These are phyloP conservation scores for Oceanodroma tethys DNA, from an alignment of 2,113 vertebrate species.

Conservation along the genomic window DNA sequence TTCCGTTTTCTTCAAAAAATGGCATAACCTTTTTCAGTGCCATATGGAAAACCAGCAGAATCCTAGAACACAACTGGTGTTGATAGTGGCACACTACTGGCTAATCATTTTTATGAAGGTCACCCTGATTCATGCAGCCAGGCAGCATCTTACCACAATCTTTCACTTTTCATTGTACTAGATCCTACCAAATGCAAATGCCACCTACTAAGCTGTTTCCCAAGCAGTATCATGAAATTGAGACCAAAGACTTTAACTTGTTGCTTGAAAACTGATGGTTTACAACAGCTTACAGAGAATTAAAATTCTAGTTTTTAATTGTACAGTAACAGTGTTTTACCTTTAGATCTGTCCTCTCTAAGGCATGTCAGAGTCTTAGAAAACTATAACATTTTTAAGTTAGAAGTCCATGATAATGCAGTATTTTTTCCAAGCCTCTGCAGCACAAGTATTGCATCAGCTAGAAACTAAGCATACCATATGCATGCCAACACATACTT, in stretches of 20 bases:
- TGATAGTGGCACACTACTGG: background rate
- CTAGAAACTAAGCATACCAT: background rate
- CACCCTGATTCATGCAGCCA: background rate
- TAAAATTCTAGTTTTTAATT: background rate
- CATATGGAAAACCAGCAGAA: slow-evolving; percentile 19
- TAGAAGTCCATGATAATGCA: background rate
- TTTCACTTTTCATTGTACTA: background rate
- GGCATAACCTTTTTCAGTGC: background rate
- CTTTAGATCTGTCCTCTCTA: background rate
- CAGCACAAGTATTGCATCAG: background rate
- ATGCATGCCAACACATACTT: background rate
- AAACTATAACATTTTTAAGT: background rate
- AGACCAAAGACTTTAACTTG: background rate
- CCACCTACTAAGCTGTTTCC: background rate
- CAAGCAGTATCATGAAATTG: background rate
- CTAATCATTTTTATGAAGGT: slow-evolving; percentile 9
- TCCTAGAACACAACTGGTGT: background rate
- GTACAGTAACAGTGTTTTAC: background rate
- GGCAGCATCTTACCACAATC: background rate
- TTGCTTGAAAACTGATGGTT: background rate
- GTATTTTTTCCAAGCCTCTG: background rate
- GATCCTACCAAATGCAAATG: background rate
- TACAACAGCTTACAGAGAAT: background rate
- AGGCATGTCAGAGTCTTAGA: background rate
- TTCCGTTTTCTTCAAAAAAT: background rate